Conservation (phyloP, 2,888 invertebrate species). For the Xanthorhoe designata region DNA sequence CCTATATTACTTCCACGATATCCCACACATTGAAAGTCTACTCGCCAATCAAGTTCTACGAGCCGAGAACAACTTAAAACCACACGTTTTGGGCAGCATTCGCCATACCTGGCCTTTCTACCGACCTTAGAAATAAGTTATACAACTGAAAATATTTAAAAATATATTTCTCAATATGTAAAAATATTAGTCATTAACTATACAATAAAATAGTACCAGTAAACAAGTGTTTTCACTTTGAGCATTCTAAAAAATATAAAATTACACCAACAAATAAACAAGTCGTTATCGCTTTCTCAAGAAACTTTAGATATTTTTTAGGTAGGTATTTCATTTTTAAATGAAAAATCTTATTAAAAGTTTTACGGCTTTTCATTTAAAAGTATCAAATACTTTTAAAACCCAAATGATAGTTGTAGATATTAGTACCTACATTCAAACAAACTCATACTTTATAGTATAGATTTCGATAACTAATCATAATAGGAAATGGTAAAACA, state of each 20-base stretch:
- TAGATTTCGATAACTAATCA: too few species aligned
- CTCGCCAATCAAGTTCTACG: constrained; percentile 86
- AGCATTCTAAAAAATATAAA: not conserved
- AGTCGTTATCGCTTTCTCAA: too few species aligned
- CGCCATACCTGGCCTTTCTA: constrained; percentile 86
- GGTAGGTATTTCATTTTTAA: too few species aligned
- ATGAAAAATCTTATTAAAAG: too few species aligned
- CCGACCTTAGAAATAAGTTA: constrained; percentile 66
- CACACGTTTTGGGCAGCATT: constrained; percentile 86
- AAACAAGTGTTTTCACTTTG: constrained; percentile 15
- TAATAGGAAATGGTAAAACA: too few species aligned
- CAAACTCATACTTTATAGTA: too few species aligned
- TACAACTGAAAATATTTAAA: constrained; percentile 51
- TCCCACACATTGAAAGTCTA: constrained; percentile 87
- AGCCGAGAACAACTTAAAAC: constrained; percentile 84
- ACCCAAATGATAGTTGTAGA: too few species aligned
- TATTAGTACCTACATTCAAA: too few species aligned
- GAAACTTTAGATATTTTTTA: too few species aligned
- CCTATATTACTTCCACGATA: constrained; percentile 87
- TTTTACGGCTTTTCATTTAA: too few species aligned
- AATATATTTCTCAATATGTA: constrained; percentile 51
- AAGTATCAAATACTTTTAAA: too few species aligned
- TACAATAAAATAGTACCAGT: constrained; percentile 37
- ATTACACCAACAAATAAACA: too few species aligned
- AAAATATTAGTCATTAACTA: constrained; percentile 54